Conservation (phyloP, 2,888 invertebrate species). For the Cheilosia impressa region DNA sequence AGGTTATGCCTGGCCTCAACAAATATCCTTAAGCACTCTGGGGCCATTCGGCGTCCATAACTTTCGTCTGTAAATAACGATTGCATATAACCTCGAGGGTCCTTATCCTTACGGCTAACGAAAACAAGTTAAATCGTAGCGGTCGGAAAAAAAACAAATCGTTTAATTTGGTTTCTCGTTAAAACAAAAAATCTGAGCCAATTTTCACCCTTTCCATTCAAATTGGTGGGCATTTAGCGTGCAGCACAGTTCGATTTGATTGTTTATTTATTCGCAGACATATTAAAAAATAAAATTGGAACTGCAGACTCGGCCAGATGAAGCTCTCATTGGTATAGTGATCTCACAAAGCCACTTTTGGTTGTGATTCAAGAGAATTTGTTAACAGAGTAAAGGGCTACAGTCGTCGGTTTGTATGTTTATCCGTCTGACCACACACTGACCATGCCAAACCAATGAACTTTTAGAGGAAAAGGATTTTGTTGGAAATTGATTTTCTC, state of each 20-base stretch:
- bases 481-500: conserved; percentile 45
- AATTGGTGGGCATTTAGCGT: conserved; percentile 26
- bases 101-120: conserved; percentile 44
- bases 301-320: neutral
- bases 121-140: conserved; percentile 60
- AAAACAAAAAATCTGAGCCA: conserved; percentile 15
- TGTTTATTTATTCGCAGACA: conserved; percentile 63
- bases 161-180: conserved; percentile 55
- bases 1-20: neutral
- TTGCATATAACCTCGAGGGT: conserved; percentile 49
- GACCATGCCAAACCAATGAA: neutral
- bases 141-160: conserved; percentile 12
- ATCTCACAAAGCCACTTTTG: conserved; percentile 5
- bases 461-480: conserved; percentile 8
- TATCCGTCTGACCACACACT: conserved; percentile 22
- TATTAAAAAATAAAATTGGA: conserved; percentile 43
- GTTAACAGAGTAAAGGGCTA: conserved; percentile 37
- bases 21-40: conserved; percentile 37
- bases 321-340: neutral
- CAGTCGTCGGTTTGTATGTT: neutral
- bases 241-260: conserved; percentile 50
- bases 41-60: conserved; percentile 42
- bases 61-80: conserved; percentile 58
- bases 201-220: conserved; percentile 9
- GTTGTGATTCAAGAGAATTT: conserved; percentile 25